Evolutionary conservation across 2,797 vertebrate species (phyloP).

Genomic region (Ceryle rudis): DNA sequence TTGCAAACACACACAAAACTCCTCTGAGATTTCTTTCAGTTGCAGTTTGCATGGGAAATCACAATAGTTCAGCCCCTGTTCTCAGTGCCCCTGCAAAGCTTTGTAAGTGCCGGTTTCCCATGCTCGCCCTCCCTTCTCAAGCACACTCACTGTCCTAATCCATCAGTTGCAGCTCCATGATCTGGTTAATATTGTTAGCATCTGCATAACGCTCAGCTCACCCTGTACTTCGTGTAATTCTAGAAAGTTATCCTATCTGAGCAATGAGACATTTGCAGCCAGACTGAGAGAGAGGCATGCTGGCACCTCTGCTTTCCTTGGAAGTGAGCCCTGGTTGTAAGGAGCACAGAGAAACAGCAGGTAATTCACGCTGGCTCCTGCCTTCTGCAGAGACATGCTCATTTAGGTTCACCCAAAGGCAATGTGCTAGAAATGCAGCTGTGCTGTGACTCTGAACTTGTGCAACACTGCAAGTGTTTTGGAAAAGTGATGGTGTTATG

Average conservation of each 20-base stretch:
- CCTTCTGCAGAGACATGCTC: not conserved
- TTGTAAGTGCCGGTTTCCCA: not conserved
- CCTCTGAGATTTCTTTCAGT: not conserved
- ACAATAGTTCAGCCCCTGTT: not conserved
- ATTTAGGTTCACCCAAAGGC: not conserved
- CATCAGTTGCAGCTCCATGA: fast-evolving
- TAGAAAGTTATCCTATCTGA: not conserved
- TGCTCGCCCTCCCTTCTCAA: not conserved
- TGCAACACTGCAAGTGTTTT: not conserved
- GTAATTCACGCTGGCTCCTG: not conserved
- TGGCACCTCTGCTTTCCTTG: not conserved
- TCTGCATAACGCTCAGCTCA: not conserved
- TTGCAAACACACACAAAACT: not conserved
- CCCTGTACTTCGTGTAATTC: not conserved
- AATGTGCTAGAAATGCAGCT: not conserved
- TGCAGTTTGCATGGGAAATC: not conserved
- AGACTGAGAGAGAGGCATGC: not conserved
- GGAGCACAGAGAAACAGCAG: fast-evolving
- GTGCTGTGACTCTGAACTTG: not conserved
- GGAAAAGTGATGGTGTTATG: not conserved
- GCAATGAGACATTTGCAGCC: not conserved
- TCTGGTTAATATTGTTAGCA: not conserved
- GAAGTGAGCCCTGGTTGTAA: fast-evolving
- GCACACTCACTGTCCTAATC: not conserved
- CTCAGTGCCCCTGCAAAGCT: not conserved